phyloP scores from a whole-genome alignment of 1,140 invertebrate genomes.

The Zaprionus gabonicus region DNA sequence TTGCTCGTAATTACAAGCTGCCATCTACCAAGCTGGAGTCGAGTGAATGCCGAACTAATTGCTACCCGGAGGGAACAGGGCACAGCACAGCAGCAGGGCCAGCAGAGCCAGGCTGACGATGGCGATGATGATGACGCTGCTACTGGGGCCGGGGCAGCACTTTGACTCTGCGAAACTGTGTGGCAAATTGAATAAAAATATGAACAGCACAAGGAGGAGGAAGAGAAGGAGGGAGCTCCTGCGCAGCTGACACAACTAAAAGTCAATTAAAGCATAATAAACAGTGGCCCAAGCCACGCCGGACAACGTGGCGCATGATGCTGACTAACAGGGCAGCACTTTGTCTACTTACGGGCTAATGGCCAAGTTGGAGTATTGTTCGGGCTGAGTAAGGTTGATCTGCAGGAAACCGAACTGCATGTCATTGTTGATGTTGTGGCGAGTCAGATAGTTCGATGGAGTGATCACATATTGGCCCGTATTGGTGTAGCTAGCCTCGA shows the following conservation, averaged over 20 bases:
- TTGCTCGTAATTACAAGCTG: constrained; percentile 65
- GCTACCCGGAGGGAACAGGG: constrained; percentile 30
- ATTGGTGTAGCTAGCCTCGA: constrained; percentile 88
- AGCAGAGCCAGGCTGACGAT: background rate
- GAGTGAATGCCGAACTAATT: constrained; percentile 52
- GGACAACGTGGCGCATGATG: constrained; percentile 29
- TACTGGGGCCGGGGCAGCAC: constrained; percentile 11
- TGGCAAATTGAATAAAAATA: constrained; percentile 79
- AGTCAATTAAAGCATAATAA: constrained; percentile 75
- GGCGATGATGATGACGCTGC: constrained; percentile 1
- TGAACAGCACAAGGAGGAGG: constrained; percentile 18
- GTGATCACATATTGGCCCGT: constrained; percentile 88
- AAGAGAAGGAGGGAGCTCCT: background rate
- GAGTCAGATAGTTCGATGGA: constrained; percentile 88
- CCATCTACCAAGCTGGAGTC: constrained; percentile 33
- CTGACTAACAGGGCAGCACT: constrained; percentile 19
- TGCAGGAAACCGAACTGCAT: constrained; percentile 95
- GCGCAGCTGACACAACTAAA: constrained; percentile 59
- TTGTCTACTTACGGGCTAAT: constrained; percentile 91
- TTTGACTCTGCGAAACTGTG: constrained; percentile 59
- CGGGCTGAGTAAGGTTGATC: constrained; percentile 93
- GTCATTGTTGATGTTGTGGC: constrained; percentile 89
- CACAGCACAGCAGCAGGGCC: background rate
- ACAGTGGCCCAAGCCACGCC: constrained; percentile 22
- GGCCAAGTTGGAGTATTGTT: constrained; percentile 88